Evolutionary conservation across 2,113 vertebrate genomes (phyloP).

Genomic region (Micronycteris hirsuta): DNA sequence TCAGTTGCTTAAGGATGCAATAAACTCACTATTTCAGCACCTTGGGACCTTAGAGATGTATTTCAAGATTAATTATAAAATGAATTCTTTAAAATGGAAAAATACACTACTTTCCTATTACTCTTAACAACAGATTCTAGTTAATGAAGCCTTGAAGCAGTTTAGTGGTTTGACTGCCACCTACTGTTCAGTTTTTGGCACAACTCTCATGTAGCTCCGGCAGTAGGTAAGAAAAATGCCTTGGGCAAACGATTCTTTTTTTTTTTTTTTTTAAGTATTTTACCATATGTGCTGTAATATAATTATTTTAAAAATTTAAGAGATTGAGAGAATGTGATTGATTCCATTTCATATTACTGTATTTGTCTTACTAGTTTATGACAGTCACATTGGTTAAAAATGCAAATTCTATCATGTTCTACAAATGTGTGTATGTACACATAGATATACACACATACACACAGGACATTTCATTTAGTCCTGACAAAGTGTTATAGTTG

Average conservation of each 20-base stretch:
- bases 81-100: conserved; percentile 65
- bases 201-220: neutral
- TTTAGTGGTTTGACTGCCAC: conserved; percentile 83
- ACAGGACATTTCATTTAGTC: neutral
- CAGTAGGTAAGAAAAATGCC: neutral
- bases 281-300: neutral
- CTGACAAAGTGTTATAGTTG: neutral
- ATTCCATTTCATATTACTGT: neutral
- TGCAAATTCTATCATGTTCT: neutral
- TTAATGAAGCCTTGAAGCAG: conserved; percentile 62
- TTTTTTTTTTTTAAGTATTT: conserved; percentile 5
- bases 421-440: neutral
- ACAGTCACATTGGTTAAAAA: neutral
- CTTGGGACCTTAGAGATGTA: conserved; percentile 48
- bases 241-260: neutral
- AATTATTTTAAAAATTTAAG: neutral
- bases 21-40: neutral
- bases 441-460: neutral
- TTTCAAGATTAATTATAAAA: conserved; percentile 72
- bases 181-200: conserved; percentile 75
- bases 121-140: neutral
- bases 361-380: neutral
- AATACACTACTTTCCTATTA: conserved; percentile 36
- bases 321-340: fast-evolving
- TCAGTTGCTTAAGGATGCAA: conserved; percentile 32